phyloP scores from a whole-genome alignment of 2,113 vertebrate genomes.

The Menidia beryllina region DNA sequence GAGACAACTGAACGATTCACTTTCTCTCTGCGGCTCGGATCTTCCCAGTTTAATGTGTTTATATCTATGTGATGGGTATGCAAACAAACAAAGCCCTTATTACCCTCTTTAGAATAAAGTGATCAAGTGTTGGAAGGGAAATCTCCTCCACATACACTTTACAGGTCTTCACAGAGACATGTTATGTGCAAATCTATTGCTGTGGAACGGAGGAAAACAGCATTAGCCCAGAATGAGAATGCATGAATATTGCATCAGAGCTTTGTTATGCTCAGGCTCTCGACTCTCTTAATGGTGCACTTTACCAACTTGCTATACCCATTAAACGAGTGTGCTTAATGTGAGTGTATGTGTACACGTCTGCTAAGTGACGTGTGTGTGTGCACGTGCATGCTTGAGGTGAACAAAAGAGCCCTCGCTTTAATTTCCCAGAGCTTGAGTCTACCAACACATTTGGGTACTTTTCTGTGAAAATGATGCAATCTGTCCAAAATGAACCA shows the following conservation, averaged over 20 bases:
- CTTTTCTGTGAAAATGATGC: constrained; percentile 19
- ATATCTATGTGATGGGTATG: constrained; percentile 38
- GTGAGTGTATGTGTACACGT: constrained; percentile 33
- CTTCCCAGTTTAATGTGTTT: constrained; percentile 37
- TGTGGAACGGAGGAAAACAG: constrained; percentile 75
- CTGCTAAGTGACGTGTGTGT: constrained; percentile 18
- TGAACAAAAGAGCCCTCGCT: constrained; percentile 25
- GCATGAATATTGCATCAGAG: constrained; percentile 83
- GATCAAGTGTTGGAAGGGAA: constrained; percentile 44
- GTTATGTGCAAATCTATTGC: constrained; percentile 68
- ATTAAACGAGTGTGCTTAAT: constrained; percentile 86
- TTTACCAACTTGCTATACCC: constrained; percentile 89
- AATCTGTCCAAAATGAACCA: constrained; percentile 26
- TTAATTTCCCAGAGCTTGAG: constrained; percentile 6
- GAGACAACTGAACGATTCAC: constrained; percentile 25
- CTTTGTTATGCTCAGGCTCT: constrained; percentile 78
- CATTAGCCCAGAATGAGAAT: constrained; percentile 73
- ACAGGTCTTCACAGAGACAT: constrained; percentile 57
- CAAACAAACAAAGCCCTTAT: constrained; percentile 58
- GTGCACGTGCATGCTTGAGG: neutral
- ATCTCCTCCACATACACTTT: constrained; percentile 47
- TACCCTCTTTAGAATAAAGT: constrained; percentile 41
- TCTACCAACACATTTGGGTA: constrained; percentile 21
- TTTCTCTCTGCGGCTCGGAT: constrained; percentile 28
- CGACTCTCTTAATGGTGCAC: constrained; percentile 89